These are phyloP conservation scores for Eumacrocentrus americanus DNA, from an alignment of 2,888 invertebrate species.

Conservation along the genomic window DNA sequence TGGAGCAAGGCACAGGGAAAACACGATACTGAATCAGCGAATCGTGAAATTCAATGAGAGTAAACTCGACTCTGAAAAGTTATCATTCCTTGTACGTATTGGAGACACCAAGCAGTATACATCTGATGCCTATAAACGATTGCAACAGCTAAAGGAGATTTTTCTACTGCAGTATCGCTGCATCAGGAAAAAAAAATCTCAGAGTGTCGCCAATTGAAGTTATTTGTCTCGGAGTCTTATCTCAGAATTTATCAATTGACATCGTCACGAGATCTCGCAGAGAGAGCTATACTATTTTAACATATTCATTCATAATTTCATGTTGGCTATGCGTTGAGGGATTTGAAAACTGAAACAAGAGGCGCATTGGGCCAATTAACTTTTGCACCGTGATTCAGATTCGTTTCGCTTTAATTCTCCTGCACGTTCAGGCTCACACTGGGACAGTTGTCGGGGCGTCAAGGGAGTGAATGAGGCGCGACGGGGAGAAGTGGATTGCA, in stretches of 20 bases:
- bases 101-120: background rate
- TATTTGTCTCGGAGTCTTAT: background rate
- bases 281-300: too few relatives aligned
- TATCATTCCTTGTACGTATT: slow-evolving; percentile 14
- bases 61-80: slow-evolving; percentile 14
- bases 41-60: slow-evolving; percentile 20
- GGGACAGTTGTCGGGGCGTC: slow-evolving; percentile 7
- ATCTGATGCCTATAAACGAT: slow-evolving; percentile 12
- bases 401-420: slow-evolving; percentile 27
- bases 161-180: slow-evolving; percentile 17
- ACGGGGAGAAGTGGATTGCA: slow-evolving; percentile 4
- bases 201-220: background rate
- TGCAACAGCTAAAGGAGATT: slow-evolving; percentile 5
- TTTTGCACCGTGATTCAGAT: slow-evolving; percentile 21
- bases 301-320: background rate
- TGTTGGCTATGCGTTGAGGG: background rate
- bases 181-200: slow-evolving; percentile 15
- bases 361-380: slow-evolving; percentile 22
- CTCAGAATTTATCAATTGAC: too few relatives aligned
- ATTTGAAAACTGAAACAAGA: background rate
- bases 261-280: too few relatives aligned
- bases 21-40: slow-evolving; percentile 11
- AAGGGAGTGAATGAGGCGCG: background rate
- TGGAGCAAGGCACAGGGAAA: background rate
- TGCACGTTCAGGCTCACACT: background rate